phyloP scores from a whole-genome alignment of 2,113 vertebrate genomes.

The Paedocypris sp. region DNA sequence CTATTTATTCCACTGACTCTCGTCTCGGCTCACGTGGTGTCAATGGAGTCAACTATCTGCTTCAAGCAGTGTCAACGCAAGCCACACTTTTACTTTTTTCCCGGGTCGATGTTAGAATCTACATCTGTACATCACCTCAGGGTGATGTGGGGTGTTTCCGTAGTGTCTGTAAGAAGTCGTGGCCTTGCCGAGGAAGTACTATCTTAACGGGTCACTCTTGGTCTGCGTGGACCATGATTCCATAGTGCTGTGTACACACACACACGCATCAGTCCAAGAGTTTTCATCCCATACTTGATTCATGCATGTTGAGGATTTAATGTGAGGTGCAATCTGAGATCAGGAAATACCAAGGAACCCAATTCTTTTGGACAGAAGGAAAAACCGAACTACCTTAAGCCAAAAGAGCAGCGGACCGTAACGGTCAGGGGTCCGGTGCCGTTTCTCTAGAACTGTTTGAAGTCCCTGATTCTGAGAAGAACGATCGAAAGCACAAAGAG shows the following conservation, averaged over 20 bases:
- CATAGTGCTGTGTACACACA: slow-evolving; percentile 45
- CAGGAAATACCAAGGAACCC: not conserved
- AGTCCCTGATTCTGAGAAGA: not conserved
- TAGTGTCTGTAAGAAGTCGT: slow-evolving; percentile 27
- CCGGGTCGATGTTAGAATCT: slow-evolving; percentile 21
- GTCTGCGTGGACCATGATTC: slow-evolving; percentile 27
- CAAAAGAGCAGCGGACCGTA: slow-evolving; percentile 35
- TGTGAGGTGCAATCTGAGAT: slow-evolving; percentile 37
- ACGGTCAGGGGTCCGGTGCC: slow-evolving; percentile 15
- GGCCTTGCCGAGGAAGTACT: slow-evolving; percentile 31
- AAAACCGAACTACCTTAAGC: slow-evolving; percentile 41
- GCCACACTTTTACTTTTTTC: not conserved
- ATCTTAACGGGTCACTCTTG: slow-evolving; percentile 35
- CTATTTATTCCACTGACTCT: slow-evolving; percentile 3
- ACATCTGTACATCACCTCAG: slow-evolving; percentile 23
- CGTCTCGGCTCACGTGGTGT: not conserved
- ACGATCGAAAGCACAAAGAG: slow-evolving; percentile 27
- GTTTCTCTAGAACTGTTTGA: too few relatives aligned
- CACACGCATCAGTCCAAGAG: slow-evolving; percentile 16
- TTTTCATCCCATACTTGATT: slow-evolving; percentile 41
- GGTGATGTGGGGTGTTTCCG: not conserved
- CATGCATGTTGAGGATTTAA: slow-evolving; percentile 29
- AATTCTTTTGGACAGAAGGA: slow-evolving; percentile 25
- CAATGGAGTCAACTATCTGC: slow-evolving; percentile 20
- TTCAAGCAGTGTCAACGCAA: slow-evolving; percentile 8